phyloP scores from a whole-genome alignment of 2,888 invertebrate species.

The Disparrhopalites patrizii region DNA sequence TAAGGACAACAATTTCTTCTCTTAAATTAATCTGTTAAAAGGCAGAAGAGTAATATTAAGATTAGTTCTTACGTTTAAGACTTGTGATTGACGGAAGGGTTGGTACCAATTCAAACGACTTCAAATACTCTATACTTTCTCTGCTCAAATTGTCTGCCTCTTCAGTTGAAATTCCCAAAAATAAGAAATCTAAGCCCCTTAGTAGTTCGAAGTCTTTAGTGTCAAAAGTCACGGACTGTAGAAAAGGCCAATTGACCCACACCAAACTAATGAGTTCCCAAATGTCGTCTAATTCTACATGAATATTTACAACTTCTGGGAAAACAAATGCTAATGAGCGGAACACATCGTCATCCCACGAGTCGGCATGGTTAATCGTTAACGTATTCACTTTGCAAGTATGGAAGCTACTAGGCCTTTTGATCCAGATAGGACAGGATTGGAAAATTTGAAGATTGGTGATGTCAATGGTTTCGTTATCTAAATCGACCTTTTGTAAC shows the following conservation, averaged over 20 bases:
- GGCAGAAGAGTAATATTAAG: too few species aligned
- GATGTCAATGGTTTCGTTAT: background rate
- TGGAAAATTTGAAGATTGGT: background rate
- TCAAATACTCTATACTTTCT: too few species aligned
- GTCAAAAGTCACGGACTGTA: background rate
- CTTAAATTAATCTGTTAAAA: too few species aligned
- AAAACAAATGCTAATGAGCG: background rate
- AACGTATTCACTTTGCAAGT: background rate
- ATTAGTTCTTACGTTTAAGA: too few species aligned
- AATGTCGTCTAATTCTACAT: background rate
- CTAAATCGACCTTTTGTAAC: background rate
- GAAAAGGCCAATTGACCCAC: background rate
- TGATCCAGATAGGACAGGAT: background rate
- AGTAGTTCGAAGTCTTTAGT: background rate
- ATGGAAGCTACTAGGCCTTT: too few species aligned
- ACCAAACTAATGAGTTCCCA: background rate
- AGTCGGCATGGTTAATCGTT: background rate
- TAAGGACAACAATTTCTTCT: too few species aligned
- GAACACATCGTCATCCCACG: background rate
- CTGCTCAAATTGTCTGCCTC: too few species aligned
- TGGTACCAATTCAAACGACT: too few species aligned
- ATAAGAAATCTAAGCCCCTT: background rate
- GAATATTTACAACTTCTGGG: background rate
- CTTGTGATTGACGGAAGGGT: too few species aligned
- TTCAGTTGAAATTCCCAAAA: background rate